A percentile compares a stretch with the other conserved stretches of the same genome.
Conservation (phyloP, 2,888 invertebrate species). For the Cephus runcator region DNA sequence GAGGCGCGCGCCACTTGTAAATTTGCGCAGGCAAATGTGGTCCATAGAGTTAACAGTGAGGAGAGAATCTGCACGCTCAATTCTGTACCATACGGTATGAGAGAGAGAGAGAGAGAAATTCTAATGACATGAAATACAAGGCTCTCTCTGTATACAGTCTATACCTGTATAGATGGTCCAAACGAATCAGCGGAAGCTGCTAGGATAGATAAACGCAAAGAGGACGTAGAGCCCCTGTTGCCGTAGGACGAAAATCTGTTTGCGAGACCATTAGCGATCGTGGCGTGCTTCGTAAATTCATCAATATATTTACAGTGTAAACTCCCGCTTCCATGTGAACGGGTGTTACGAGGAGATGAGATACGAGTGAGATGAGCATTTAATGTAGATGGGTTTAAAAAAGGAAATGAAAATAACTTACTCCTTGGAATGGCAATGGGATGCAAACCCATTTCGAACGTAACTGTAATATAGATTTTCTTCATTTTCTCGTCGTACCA, state of each 20-base stretch:
- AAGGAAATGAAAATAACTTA: background rate
- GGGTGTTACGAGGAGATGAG: background rate
- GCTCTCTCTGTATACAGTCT: background rate
- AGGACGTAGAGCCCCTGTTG: conserved; percentile 10
- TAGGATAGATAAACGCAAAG: conserved; percentile 11
- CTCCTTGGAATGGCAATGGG: background rate
- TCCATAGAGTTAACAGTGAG: background rate
- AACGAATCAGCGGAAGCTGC: background rate
- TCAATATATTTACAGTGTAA: conserved; percentile 63
- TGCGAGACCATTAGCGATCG: conserved; percentile 60
- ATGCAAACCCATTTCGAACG: background rate
- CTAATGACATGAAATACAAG: background rate
- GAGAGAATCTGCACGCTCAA: background rate
- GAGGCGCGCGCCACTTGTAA: background rate
- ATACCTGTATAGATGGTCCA: background rate
- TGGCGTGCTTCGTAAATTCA: conserved; percentile 58
- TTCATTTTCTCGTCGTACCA: background rate
- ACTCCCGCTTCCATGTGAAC: conserved; percentile 23
- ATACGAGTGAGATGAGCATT: background rate
- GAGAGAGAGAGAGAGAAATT: conserved; percentile 12
- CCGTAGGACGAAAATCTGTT: conserved; percentile 52
- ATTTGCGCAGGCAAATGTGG: background rate
- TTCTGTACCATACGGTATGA: background rate
- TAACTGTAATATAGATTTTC: background rate
- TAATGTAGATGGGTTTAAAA: background rate